phyloP scores from a whole-genome alignment of 2,113 vertebrate species.

The Salvelinus namaycush region DNA sequence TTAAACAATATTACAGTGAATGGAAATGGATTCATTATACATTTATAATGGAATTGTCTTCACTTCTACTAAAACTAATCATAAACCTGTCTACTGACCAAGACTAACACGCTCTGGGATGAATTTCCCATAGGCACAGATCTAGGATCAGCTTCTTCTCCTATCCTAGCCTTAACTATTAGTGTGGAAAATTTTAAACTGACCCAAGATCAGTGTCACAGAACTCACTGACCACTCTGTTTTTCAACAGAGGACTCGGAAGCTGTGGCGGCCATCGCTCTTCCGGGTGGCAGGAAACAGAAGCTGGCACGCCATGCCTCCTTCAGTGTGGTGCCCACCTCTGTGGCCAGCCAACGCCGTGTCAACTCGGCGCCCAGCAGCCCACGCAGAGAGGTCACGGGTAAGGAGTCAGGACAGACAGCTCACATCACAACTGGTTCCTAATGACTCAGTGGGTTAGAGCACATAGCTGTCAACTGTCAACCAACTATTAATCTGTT shows the following conservation, averaged over 20 bases:
- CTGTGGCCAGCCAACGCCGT: slow-evolving; percentile 65
- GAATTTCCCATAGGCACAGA: no score
- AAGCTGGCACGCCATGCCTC: slow-evolving; percentile 76
- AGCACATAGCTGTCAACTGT: background rate
- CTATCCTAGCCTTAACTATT: no score
- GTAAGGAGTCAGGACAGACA: slow-evolving; percentile 53
- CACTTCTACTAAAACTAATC: no score
- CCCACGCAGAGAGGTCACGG: slow-evolving; percentile 65
- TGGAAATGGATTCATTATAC: no score
- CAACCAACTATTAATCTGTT: background rate
- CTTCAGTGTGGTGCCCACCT: slow-evolving; percentile 67
- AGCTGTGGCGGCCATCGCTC: slow-evolving; percentile 4
- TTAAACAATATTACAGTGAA: no score
- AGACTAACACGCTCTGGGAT: no score
- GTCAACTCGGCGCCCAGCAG: slow-evolving; percentile 84
- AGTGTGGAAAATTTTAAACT: no score
- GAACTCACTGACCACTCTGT: background rate
- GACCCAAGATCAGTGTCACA: no score
- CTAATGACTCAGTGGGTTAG: background rate
- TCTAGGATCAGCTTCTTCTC: no score
- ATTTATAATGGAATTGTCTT: no score
- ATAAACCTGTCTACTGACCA: no score
- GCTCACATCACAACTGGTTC: background rate
- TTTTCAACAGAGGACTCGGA: background rate
- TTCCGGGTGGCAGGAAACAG: slow-evolving; percentile 54